Conservation (phyloP, 2,797 vertebrate genomes). For the Stomatorhinus walkeri region DNA sequence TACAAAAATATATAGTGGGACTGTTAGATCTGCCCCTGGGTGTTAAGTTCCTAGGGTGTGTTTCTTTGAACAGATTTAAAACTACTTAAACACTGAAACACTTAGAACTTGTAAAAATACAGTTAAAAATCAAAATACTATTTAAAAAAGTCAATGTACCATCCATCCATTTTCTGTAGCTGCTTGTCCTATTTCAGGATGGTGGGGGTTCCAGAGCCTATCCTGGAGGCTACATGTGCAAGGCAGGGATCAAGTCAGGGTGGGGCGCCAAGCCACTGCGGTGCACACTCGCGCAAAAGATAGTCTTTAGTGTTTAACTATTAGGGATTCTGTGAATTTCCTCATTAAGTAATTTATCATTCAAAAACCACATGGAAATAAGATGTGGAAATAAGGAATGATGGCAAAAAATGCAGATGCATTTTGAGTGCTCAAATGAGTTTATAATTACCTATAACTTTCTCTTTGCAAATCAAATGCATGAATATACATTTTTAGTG, state of each 20-base stretch:
- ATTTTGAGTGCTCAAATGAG: neutral
- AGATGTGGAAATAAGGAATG: neutral
- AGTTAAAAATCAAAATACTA: neutral
- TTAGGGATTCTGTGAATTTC: neutral
- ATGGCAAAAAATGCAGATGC: neutral
- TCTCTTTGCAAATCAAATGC: neutral
- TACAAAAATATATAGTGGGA: neutral
- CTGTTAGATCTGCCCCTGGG: neutral
- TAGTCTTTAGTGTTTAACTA: neutral
- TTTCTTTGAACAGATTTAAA: neutral
- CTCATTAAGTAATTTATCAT: neutral
- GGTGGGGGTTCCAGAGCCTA: neutral
- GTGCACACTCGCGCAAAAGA: neutral
- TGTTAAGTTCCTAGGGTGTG: neutral
- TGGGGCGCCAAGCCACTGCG: neutral
- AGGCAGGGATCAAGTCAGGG: neutral
- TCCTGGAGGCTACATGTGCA: neutral
- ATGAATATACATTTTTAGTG: neutral
- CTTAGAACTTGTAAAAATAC: neutral
- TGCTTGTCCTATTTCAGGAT: neutral
- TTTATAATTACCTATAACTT: neutral
- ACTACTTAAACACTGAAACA: neutral
- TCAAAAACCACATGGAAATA: neutral
- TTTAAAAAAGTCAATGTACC: neutral
- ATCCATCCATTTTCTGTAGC: neutral